Evolutionary conservation across 2,888 invertebrate species (phyloP), one percentile per base, ranked within the genome.

Genomic region (Cancer borealis): DNA sequence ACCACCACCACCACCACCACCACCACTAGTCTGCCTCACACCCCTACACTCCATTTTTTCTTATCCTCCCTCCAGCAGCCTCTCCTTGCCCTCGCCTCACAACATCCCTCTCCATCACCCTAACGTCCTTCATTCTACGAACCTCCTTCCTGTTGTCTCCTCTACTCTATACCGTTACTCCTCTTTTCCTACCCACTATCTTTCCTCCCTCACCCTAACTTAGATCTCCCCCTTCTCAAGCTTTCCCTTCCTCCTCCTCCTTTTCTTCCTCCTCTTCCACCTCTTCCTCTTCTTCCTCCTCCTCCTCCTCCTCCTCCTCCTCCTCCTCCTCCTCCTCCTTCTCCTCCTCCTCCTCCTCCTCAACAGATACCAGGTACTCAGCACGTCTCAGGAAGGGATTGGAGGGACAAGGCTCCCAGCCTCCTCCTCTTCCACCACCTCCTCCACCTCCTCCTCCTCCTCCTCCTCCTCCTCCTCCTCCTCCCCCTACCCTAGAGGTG

Each of bases 71-170:
- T 73, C 73, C 73, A 26, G 26, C 21, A 47, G n/a, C 88, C 88
- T 49, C 21, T 49, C 47, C 46, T 26, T 88, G n/a, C 88, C 88
- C 47, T 54, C 14, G 49, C 54, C 89, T 49, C 49, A 54, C 90
- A 60, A 21, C 30, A 90, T 49, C 54, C 60, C 60, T 26, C n/a
- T 49, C 60, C 21, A 39, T 60, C 54, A 21, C 39, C 90, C 30
- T 60, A 17, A 60, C 90, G 46, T 49, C 90, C 90, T 90, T 90
- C 39, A 49, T 49, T 60, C 60, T 17, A 30, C 60, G 30, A 84
- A 84, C 84, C 84, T 30, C 39, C 84, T 84, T 84, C 84, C 84
- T 84, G 84, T 84, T 84, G 84, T 84, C 84, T 84, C 84, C 39
- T 39, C 84, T 84, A 39, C 84, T 84, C 84, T 3, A 30, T 30